Base-by-base conservation (phyloP, 2,113 vertebrate species). In the Sapayoa aenigma region DNA sequence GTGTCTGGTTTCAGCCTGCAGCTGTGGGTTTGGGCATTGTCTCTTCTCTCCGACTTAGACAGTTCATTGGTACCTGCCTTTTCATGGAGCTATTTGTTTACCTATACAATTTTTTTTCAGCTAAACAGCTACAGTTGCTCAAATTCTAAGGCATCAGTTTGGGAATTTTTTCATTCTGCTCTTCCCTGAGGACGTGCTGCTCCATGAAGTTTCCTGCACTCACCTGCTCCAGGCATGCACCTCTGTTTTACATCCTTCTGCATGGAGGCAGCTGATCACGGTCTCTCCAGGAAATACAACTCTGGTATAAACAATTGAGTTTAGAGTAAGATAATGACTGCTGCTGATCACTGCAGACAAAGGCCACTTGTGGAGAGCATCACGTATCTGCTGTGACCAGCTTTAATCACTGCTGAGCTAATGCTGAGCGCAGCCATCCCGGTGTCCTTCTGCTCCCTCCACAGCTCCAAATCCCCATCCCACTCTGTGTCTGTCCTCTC, bases 331-430 rank as follows among this genome's bases (percentile, higher is more conserved):
- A 35, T 46, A 59, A 75, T 14, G 63, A 28, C 53, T n/a, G 60
- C 73, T 92, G 89, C 89, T 81, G 84, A 63, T 80, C 55, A 2
- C 80, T 84, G 80, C 80, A 91, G 76, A 93, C 84, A 95, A 94
- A 95, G 89, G 87, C 68, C 80, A 71, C 91, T 95, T 84, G 91
- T 93, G 89, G 93, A 14, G 76, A 93, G 59, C 77, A 39, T 42
- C 93, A 78, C 11, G 9, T 50, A 80, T 47, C 50, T 9, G 20
- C 50, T 66, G 65, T 1, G 10, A 77, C 31, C 87, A 66, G 89
- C 68, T 74, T 68, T 25, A 17, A 35, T 49, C 6, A 6, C 63
- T 69, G 84, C 87, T 95, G 91, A 90, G 88, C 21, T 9, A 47
- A 67, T 5, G 79, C 23, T 33, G 84, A 68, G 59, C 2, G 1